Base-by-base conservation (phyloP, 30 jellyfish, hydroid and myxozoan species). In the Pseudorhiza aurosa region DNA sequence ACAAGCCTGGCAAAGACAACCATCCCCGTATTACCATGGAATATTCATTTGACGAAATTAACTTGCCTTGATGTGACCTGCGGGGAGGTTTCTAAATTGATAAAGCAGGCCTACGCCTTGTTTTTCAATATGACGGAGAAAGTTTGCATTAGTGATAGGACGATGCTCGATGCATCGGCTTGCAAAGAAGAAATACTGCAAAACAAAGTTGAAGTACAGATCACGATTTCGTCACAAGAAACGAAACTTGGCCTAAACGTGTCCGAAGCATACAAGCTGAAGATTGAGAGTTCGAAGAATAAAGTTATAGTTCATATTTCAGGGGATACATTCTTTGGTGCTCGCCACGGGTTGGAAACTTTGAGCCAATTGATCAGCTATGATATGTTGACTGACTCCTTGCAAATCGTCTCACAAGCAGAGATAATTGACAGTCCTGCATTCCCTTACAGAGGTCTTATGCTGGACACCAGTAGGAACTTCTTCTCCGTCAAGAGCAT, bases 321-420 rank as follows among this genome's bases (percentile, higher is more conserved):
- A 5, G 87, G 92, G 14, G 83, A 81, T 45, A 81, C 91, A 8
- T 88, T 72, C 50, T 88, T 58, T 42, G 97, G 97, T 0, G 97
- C 97, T 21, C 84, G 97, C 19, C 97, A 88, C 39, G 97, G 75
- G 21, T 58, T 88, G 25, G 97, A 88, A 65, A 79, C 97, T 49
- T 22, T 88, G 30, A 88, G 97, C 65, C 97, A 88, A 59, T 84
- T 88, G 28, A 72, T 84, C 35, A 85, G 96, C 24, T 88, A 80
- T 57, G 71, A 69, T 22, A 84, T 72, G 53, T 24, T 73, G n/a
- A 68, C 65, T 30, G 90, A 88, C 30, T 60, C 91, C 7, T 35
- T 88, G 87, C 97, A 88, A 68, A 81, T 88, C 14, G 96, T 85
- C 10, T 62, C 88, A 22, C 32, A 50, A n/a, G 96, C 82, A 11